A percentile compares a stretch with the other conserved stretches of the same genome.
These are phyloP conservation scores for Gallirallus australis DNA, from an alignment of 2,797 vertebrate genomes.

Conservation along the genomic window DNA sequence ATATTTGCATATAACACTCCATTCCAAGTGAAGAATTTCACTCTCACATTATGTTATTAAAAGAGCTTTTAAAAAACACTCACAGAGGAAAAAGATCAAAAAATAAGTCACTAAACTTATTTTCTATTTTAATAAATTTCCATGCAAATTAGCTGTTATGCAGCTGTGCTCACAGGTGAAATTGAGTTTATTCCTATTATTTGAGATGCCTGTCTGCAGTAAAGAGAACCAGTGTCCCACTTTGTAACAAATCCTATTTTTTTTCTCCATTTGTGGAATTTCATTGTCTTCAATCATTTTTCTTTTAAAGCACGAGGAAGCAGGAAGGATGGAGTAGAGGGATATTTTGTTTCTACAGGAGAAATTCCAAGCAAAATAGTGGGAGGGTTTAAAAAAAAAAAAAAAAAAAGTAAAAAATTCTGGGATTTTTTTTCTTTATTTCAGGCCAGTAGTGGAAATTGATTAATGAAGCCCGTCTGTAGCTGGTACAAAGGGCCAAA, in stretches of 20 bases:
- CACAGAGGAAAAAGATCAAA: background rate
- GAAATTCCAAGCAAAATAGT: slow-evolving; percentile 55
- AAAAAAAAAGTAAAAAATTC: background rate
- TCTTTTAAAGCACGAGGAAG: background rate
- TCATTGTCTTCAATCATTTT: background rate
- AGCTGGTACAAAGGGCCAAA: background rate
- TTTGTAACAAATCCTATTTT: background rate
- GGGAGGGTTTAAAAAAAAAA: background rate
- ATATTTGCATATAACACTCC: background rate
- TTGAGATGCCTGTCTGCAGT: background rate
- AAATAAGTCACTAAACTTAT: background rate
- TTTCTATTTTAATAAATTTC: background rate
- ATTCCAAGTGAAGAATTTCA: background rate
- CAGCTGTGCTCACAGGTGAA: background rate
- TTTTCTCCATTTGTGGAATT: background rate
- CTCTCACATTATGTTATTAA: background rate
- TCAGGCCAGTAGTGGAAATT: slow-evolving; percentile 52
- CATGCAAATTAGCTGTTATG: background rate
- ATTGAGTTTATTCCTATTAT: background rate
- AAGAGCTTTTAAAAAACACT: background rate
- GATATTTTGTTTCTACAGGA: slow-evolving; percentile 29
- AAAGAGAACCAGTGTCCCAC: background rate
- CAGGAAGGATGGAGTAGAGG: slow-evolving; percentile 20
- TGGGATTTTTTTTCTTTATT: background rate
- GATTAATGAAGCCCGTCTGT: slow-evolving; percentile 62